Base-by-base conservation (phyloP, 2,888 invertebrate species). In the Oligia latruncula region DNA sequence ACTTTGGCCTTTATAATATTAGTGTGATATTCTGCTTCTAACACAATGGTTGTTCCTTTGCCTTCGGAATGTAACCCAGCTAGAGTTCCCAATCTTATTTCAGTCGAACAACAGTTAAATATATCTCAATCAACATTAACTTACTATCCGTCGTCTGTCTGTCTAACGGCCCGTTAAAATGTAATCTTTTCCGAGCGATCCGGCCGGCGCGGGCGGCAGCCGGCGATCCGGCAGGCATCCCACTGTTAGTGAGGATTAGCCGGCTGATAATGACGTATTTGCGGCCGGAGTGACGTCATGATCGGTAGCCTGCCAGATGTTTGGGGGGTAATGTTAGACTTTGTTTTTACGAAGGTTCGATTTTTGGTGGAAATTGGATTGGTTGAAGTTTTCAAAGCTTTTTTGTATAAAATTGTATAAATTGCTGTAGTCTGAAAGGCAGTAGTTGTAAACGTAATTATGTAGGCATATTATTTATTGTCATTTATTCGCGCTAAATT, bases 191-290 rank as follows among this genome's bases (percentile, higher is more conserved):
- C 88, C 80, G 77, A 70, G 68, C 79, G 88, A 80, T 80, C 84
- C 82, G 87, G 60, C 71, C 74, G 67, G 73, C 71, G 46, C 82
- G 87, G 60, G 68, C 74, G 67, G 73, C 71, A 58, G 80, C 80
- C 80, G 46, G 74, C 64, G 66, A 40, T 60, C 71, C 84, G 77
- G 73, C 80, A 64, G 78, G 73, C 73, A 55, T 65, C 76, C 85
- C 73, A 67, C 88, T 75, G 78, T 88, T 88, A 80, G 82, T 83
- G 76, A 52, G 87, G 88, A 87, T 87, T 87, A 87, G 84, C 72
- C 70, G 74, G 13, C 87, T 86, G 83, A 87, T 88, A 87, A 86
- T 87, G 87, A 88, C 89, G 87, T 86, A 83, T 87, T 86, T 86
- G 88, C 55, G 87, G 88, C 71, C 60, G 23, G 67, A 65, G 85